Conservation (phyloP, 1,140 invertebrate species). For the Drosophila cardini region DNA sequence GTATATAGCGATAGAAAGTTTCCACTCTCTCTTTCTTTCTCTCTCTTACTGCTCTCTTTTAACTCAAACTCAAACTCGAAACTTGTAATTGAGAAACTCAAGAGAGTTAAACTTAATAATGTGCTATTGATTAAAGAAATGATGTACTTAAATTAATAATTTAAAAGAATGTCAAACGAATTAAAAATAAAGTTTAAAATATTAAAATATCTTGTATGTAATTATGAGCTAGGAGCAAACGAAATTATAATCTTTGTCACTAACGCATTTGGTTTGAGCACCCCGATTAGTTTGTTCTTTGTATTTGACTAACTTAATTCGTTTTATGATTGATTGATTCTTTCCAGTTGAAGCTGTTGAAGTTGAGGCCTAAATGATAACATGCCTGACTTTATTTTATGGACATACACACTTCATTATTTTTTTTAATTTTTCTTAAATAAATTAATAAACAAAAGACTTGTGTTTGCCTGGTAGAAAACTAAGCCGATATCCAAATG, state of each 20-base stretch:
- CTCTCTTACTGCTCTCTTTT: background rate
- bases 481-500: constrained; percentile 67
- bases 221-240: constrained; percentile 33
- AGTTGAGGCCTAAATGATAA: constrained; percentile 84
- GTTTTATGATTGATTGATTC: constrained; percentile 84
- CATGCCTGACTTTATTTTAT: constrained; percentile 82
- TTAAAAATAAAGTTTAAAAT: background rate
- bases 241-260: constrained; percentile 53
- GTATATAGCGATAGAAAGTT: constrained; percentile 55
- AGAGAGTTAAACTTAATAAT: background rate
- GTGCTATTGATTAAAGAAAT: constrained; percentile 1
- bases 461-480: constrained; percentile 75
- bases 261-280: constrained; percentile 68
- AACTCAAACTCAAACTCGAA: constrained; percentile 16
- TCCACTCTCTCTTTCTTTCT: constrained; percentile 19
- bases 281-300: constrained; percentile 71
- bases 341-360: constrained; percentile 85
- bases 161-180: background rate
- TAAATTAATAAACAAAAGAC: constrained; percentile 73
- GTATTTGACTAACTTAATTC: constrained; percentile 79
- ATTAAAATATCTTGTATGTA: constrained; percentile 17
- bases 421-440: constrained; percentile 56
- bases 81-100: background rate
- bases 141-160: constrained; percentile 7
- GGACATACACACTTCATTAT: constrained; percentile 77